Conservation (phyloP, 1,140 invertebrate species). For the Polypedilum vanderplanki region DNA sequence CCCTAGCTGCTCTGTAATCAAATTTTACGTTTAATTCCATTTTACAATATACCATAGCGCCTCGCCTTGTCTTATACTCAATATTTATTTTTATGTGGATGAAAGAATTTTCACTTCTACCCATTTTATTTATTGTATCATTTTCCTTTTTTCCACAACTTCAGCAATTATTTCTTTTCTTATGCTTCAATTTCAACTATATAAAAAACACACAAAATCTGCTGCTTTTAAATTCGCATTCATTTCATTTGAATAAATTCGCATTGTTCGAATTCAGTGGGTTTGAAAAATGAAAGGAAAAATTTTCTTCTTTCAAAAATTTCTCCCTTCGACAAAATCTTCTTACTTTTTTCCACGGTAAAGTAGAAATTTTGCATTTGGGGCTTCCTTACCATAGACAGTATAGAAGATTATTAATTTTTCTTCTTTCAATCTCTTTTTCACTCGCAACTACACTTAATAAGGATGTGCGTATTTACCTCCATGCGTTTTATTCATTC, state of each 20-base stretch:
- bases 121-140: constrained; percentile 5
- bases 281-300: constrained; percentile 18
- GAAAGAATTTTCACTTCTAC: background rate
- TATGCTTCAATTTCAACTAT: background rate
- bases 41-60: too few species aligned
- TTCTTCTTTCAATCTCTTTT: background rate
- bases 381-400: background rate
- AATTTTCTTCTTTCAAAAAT: background rate
- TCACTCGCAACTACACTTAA: background rate
- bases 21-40: too few species aligned
- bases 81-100: too few species aligned
- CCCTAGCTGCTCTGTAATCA: too few species aligned
- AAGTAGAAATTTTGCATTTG: too few species aligned
- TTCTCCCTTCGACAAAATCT: too few species aligned
- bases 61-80: too few species aligned
- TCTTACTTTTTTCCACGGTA: too few species aligned
- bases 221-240: constrained; percentile 26
- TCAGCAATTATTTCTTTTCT: constrained; percentile 7
- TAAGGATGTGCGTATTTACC: constrained; percentile 19
- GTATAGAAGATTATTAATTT: constrained; percentile 15
- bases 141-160: constrained; percentile 4
- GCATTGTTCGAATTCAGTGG: constrained; percentile 15
- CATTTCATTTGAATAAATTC: constrained; percentile 28
- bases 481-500: background rate
- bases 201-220: background rate